phyloP scores from a whole-genome alignment of 2,797 vertebrate species.

The Avahi laniger region DNA sequence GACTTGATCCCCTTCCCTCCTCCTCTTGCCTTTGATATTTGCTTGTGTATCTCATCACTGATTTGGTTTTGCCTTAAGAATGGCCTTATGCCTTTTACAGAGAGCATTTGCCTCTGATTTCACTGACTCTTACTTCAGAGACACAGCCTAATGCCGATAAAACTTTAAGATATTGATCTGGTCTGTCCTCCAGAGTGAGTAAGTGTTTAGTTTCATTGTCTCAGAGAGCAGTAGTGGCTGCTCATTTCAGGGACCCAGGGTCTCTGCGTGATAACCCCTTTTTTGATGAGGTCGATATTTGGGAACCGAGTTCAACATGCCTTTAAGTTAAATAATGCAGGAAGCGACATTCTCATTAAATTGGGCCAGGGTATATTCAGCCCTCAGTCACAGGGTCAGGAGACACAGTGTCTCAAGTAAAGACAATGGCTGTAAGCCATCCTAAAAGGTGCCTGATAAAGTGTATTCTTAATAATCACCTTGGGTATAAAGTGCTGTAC shows the following conservation, averaged over 20 bases:
- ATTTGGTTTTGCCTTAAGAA: conserved; percentile 16
- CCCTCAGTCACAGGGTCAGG: not conserved
- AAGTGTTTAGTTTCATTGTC: not conserved
- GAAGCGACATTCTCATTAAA: not conserved
- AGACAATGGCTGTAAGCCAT: not conserved
- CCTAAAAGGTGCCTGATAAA: not conserved
- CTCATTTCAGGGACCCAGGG: not conserved
- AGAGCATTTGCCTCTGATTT: not conserved
- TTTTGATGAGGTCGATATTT: conserved; percentile 10
- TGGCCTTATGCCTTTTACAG: not conserved
- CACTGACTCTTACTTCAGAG: not conserved
- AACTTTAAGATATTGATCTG: not conserved
- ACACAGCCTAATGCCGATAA: not conserved
- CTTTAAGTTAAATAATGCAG: not conserved
- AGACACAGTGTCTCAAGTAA: not conserved
- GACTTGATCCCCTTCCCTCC: not conserved
- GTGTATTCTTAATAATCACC: not conserved
- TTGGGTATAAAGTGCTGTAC: not conserved
- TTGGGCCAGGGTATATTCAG: not conserved
- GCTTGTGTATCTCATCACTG: not conserved
- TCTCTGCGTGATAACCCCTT: not conserved
- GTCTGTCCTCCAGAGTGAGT: not conserved
- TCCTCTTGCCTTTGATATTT: conserved; percentile 1
- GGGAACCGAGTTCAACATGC: not conserved
- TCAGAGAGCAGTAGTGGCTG: not conserved